Evolutionary conservation across 2,888 invertebrate species (phyloP), one percentile per base, ranked within the genome.

Genomic region (Drosophila merina): DNA sequence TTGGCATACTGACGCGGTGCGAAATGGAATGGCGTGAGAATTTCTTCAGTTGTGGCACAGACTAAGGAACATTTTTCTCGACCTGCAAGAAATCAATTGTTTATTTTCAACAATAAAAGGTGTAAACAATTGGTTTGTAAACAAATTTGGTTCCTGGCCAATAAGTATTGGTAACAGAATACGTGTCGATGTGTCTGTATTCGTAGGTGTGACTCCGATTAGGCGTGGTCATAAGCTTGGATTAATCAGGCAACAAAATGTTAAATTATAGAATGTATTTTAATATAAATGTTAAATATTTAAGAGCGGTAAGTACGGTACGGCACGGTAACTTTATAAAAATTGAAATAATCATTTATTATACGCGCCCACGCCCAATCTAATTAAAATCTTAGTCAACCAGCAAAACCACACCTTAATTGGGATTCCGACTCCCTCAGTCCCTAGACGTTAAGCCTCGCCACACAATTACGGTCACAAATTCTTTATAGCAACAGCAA

Each of bases 361-460:
- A 10, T 33, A 33, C 9, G 31, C 26, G 44, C 33, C 75, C 12
- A 75, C 78, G 68, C 79, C 75, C 80, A 66, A 68, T 45, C 49
- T 10, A 42, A 58, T 28, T 44, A 60, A 74, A 66, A 69, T 68
- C 55, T 74, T 77, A 86, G 74, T 66, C 73, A 77, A 73, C 49
- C 60, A 48, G 28, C 49, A 28, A 52, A 85, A 85, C 84, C 84
- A 84, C 84, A 88, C 84, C 84, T 84, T 84, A 81, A 84, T 50
- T 45, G 25, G 12, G 25, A 3, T 10, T 30, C 2, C 28, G 7
- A 3, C 49, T 49, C 26, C 31, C 10, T 7, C 4, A 8, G 30
- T 26, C 9, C 0, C 2, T 2, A 7, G 40, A 42, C 26, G 67
- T 28, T 47, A n/a, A 38, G n/a, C 5, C 20, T 9, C 9, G 1